A percentile compares a stretch with the other conserved stretches of the same genome.
phyloP scores from a whole-genome alignment of 2,797 vertebrate species.

The Momotus momota region DNA sequence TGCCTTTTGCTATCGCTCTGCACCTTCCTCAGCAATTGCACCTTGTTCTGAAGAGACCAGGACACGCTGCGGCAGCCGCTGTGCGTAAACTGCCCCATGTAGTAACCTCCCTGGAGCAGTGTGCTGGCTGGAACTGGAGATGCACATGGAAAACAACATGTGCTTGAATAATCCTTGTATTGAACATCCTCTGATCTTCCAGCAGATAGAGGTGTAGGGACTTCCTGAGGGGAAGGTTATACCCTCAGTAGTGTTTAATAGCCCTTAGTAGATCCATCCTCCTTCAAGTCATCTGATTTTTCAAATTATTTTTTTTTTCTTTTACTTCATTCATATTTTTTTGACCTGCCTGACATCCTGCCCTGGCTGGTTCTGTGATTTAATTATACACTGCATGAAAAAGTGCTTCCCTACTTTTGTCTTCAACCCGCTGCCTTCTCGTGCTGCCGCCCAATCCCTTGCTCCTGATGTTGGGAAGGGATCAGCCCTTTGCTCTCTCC shows the following conservation, averaged over 20 bases:
- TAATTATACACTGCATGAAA: conserved; percentile 13
- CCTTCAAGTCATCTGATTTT: background rate
- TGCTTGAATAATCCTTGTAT: background rate
- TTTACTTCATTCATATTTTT: background rate
- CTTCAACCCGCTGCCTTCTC: background rate
- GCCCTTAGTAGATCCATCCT: background rate
- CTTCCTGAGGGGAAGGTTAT: conserved; percentile 32
- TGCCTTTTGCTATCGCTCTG: background rate
- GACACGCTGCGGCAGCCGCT: background rate
- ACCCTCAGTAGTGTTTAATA: conserved; percentile 10
- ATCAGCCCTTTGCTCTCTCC: background rate
- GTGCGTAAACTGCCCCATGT: rapidly evolving
- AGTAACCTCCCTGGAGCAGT: background rate
- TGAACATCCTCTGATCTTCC: background rate
- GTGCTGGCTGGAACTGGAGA: background rate
- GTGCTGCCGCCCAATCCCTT: background rate
- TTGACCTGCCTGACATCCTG: conserved; percentile 24
- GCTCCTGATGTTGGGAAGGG: background rate
- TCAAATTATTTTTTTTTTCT: background rate
- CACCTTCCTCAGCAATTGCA: background rate
- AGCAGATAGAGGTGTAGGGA: background rate
- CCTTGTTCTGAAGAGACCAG: background rate
- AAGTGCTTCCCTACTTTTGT: conserved; percentile 9
- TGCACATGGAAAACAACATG: background rate
- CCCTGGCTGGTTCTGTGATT: background rate